Percentiles rank a stretch among this genome's conserved stretches.
phyloP scores from a whole-genome alignment of 35 echinoderm and acorn worm genomes.

The Heliocidaris tuberculata region DNA sequence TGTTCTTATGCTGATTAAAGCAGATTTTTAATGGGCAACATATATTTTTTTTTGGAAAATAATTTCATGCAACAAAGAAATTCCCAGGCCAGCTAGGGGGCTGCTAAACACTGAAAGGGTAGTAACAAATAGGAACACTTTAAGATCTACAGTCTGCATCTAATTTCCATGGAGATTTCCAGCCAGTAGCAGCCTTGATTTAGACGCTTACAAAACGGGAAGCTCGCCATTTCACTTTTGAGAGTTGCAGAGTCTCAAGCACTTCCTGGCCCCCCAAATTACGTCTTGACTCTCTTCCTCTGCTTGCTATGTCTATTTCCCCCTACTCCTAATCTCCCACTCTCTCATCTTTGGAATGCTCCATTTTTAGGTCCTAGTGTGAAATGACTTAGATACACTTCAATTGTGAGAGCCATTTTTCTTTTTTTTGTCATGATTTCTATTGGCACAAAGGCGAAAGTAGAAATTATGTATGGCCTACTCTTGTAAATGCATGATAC shows the following conservation, averaged over 20 bases:
- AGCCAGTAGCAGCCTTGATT: neutral
- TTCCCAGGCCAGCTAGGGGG: neutral
- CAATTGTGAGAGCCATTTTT: neutral
- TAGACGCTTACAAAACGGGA: neutral
- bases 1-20: neutral
- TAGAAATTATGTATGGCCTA: neutral
- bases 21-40: neutral
- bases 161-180: conserved; percentile 17
- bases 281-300: neutral
- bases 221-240: neutral
- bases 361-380: neutral
- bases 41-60: neutral
- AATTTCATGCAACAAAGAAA: neutral
- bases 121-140: neutral
- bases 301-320: neutral
- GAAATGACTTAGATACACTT: neutral
- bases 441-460: neutral
- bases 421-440: neutral
- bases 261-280: conserved; percentile 1
- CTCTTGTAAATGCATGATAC: neutral
- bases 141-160: neutral
- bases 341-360: neutral
- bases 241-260: neutral
- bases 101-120: neutral
- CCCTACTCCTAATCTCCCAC: neutral